Evolutionary conservation across 2,113 vertebrate species (phyloP), one percentile per base, ranked within the genome.

Genomic region (Macquaria ambigua): DNA sequence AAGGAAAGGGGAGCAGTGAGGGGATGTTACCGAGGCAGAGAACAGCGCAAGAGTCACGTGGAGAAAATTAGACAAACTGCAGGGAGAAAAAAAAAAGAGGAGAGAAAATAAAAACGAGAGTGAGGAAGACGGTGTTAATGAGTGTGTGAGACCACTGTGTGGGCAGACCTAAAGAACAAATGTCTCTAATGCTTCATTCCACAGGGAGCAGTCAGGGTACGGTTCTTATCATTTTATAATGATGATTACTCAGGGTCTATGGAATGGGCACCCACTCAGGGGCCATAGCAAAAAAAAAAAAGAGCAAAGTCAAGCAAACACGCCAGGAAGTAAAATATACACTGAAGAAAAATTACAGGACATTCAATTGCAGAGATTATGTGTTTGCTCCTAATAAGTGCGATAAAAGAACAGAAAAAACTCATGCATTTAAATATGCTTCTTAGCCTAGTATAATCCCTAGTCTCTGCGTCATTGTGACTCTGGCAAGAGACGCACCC

Each of bases 371-470:
- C 83, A 78, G 81, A 93, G 90, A 95, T 96, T 94, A 93, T 90
- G 92, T 89, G 88, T 93, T 92, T 89, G 81, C 87, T 84, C 70
- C 89, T 94, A 96, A 95, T 94, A 95, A 95, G 92, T 90, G 92
- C 84, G 84, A 94, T 92, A 94, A 93, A 94, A 93, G 93, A 87
- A 87, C 7, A 90, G 52, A 74, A 85, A 92, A 95, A 95, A 78
- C 92, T 96, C 94, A 96, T 96, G 95, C 95, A 96, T 96, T 96
- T 96, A 96, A 96, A 96, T 96, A 95, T 95, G 94, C 95, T 96
- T 95, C 94, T 96, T 96, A 96, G 95, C 89, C 82, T 73, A 52
- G 89, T 87, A 86, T 89, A 90, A 94, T 90, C 86, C 89, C 87
- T 71, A 72, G 81, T 84, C 81, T 79, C 81, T 90, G 89, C 89